phyloP scores from a whole-genome alignment of 2,888 invertebrate species.

The Tipula unca region DNA sequence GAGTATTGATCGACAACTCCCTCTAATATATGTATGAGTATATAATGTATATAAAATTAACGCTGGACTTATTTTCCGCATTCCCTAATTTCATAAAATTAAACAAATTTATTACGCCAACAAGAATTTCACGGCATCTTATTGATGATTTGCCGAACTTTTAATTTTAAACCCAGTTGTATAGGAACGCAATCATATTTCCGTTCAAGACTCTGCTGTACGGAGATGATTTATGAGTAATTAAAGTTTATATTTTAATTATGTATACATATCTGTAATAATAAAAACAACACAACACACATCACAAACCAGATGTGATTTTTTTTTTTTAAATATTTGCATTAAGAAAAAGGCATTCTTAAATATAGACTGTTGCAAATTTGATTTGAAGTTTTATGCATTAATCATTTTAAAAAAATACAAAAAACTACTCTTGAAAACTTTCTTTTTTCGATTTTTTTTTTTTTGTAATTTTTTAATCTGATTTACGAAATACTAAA shows the following conservation, averaged over 20 bases:
- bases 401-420: background rate
- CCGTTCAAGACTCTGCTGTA: background rate
- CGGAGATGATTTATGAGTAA: background rate
- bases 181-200: background rate
- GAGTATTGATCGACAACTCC: background rate
- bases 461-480: background rate
- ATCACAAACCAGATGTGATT: background rate
- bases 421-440: background rate
- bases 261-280: background rate
- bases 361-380: background rate
- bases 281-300: background rate
- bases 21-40: background rate
- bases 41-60: background rate
- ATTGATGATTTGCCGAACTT: background rate
- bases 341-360: background rate
- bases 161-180: background rate
- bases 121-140: background rate
- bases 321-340: background rate
- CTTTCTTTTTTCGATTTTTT: background rate
- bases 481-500: background rate
- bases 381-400: background rate
- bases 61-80: background rate
- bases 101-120: background rate
- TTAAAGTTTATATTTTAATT: background rate
- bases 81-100: background rate